Evolutionary conservation across 2,888 invertebrate genomes (phyloP), one percentile per base, ranked within the genome.

Genomic region (Anagyrus pseudococci): DNA sequence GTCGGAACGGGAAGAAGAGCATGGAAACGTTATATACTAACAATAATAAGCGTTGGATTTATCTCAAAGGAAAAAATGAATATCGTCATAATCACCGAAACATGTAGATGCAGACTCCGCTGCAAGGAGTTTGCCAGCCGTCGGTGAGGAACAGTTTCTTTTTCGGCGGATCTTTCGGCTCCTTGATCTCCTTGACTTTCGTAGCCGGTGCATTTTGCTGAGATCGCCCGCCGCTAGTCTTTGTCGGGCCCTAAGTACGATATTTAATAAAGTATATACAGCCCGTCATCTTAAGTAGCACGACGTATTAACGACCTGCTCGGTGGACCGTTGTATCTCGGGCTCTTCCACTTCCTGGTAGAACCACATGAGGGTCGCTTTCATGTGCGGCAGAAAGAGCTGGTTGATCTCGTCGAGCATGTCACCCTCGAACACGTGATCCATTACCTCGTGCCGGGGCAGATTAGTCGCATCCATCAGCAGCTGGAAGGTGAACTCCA

Each of bases 361-460:
- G 80, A 92, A 94, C 93, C 94, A 93, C 70, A 94, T 85, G 29
- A 94, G 85, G 72, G 93, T 93, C 70, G 90, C 90, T 72, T 90
- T 87, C 89, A 92, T 91, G 75, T 93, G 91, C 0, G 94, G 93
- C 26, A 93, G 83, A 76, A 94, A 94, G 0, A 94, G 83, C 77
- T 92, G 91, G 81, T 93, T 93, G 74, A 94, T 93, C 79, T 93
- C 93, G 79, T 94, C 94, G 74, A 94, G 83, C 93, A 94, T 93
- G 75, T 94, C 92, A 68, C 92, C 93, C 80, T 93, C 93, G 82
- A 94, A 93, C 47, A 94, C 92, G 76, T 93, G 90, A 80, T 94
- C 93, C 92, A 94, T 94, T 67, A 94, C 90, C 74, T 93, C 91
- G 79, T 92, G 90, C 29, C 94, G 82, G 0, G 91, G 88, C 54